Base-by-base conservation (phyloP, 1,140 invertebrate species). In the Zaprionus ornatus region DNA sequence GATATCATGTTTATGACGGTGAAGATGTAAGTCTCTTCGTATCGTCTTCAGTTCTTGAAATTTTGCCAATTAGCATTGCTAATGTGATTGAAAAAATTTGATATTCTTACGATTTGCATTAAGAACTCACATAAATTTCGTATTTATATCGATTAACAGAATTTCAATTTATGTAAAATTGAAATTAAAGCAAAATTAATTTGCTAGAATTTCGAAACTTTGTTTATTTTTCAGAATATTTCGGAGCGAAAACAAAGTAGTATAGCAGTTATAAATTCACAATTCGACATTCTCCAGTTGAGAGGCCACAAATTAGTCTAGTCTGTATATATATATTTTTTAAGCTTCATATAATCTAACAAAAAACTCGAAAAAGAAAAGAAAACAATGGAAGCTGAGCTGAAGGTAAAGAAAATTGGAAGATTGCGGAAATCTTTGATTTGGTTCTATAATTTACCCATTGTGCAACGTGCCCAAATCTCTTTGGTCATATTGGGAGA, bases 11-110 rank as follows among this genome's bases (percentile, higher is more conserved):
- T 48, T 15, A 48, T 15, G 15, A 52, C 9, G 27, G 10, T 25
- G 50, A 29, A n/a, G 48, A 54, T 64, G 17, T 27, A 73, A 54
- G 50, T 54, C 13, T 15, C 27, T 27, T 73, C 48, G 54, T 10
- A 19, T 60, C 40, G 68, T 69, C 61, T 69, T 76, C 54, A 64
- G 80, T 82, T 86, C 80, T 80, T 67, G 48, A 59, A 25, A 19
- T 55, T 55, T 55, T 3, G 9, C 17, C 29, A 78, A 87, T 87
- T 87, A 56, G 83, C 70, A 84, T 70, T 87, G 80, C 83, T 69
- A 87, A 87, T 86, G 48, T 66, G 55, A 62, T 35, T 57, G 27
- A 64, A 52, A 76, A 60, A 69, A 69, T 61, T 75, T 37, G 23
- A 42, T 63, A 70, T 74, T 74, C 52, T 25, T 50, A 37, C 54